Base-by-base conservation (phyloP, 2,797 vertebrate species). In the Rhinella marina region DNA sequence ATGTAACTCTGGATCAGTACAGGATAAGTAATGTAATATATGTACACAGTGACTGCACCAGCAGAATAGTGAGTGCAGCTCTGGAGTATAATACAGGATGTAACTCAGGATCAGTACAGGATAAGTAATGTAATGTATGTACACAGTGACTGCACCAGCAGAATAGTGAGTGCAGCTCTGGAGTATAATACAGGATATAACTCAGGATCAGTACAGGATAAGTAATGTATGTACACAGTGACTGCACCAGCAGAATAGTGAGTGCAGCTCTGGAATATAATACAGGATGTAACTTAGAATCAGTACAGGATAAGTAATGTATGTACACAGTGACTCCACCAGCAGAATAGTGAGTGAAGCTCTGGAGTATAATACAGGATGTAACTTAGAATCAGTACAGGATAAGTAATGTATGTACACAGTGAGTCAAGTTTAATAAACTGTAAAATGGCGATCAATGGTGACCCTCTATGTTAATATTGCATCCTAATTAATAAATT, bases 401-500 rank as follows among this genome's bases (percentile, higher is more conserved):
- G 29, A 76, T n/a, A n/a, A 52, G 19, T 23, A 75, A 75, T 52
- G 12, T n/a, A 76, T 41, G 41, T 41, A 41, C 41, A 41, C 7
- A 23, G 17, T 73, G 70, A 9, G 1, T 76, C 19, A 12, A 23
- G 41, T 52, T 76, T 23, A 76, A 76, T 52, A 52, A 76, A 10
- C 13, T 23, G 73, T 76, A 54, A 52, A 41, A 76, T 76, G 5
- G 0, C 7, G 12, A 52, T 52, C 21, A 52, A 2, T 14, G 6
- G 12, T 76, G 73, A 50, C 21, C 72, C 21, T 12, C 0, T 25
- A 13, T 76, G n/a, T n/a, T 77, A 61, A 59, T 84, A 88, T 80
- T 84, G 82, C 82, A 88, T 72, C 52, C 27, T 72, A 10, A 23
- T 72, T 48, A 61, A 84, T 84, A 75, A 11, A 70, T 56, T 57